Conservation (phyloP, 2,888 invertebrate species). For the Laothoe populi region DNA sequence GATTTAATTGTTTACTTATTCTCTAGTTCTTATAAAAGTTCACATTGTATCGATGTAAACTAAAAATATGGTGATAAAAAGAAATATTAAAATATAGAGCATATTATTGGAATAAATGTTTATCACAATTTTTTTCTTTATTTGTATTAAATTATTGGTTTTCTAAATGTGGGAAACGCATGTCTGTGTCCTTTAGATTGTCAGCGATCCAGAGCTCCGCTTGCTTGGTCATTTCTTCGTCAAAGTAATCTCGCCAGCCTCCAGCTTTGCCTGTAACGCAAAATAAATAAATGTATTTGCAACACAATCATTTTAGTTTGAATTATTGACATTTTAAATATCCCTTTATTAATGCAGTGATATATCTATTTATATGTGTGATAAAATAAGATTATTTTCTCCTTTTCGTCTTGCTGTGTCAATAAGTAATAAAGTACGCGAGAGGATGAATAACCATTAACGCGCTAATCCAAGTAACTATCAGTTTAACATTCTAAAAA, state of each 20-base stretch:
- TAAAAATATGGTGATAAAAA: slow-evolving; percentile 83
- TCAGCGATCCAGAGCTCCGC: slow-evolving; percentile 87
- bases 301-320: no score
- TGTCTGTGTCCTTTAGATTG: slow-evolving; percentile 81
- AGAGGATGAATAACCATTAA: no score
- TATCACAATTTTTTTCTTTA: slow-evolving; percentile 67
- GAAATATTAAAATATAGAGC: slow-evolving; percentile 80
- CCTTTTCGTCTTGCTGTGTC: no score
- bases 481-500: no score
- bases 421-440: no score
- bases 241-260: slow-evolving; percentile 88
- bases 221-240: slow-evolving; percentile 83
- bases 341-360: no score
- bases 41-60: slow-evolving; percentile 73
- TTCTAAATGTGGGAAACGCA: slow-evolving; percentile 71
- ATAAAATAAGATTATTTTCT: no score
- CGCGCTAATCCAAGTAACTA: no score
- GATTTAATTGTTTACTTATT: slow-evolving; percentile 71
- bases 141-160: not conserved
- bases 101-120: slow-evolving; percentile 83
- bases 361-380: no score
- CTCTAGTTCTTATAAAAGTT: slow-evolving; percentile 64
- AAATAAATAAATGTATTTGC: no score
- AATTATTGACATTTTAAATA: no score
- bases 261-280: slow-evolving; percentile 83